These are phyloP conservation scores for Agrypnus murinus DNA, from an alignment of 2,888 invertebrate species.

Conservation along the genomic window DNA sequence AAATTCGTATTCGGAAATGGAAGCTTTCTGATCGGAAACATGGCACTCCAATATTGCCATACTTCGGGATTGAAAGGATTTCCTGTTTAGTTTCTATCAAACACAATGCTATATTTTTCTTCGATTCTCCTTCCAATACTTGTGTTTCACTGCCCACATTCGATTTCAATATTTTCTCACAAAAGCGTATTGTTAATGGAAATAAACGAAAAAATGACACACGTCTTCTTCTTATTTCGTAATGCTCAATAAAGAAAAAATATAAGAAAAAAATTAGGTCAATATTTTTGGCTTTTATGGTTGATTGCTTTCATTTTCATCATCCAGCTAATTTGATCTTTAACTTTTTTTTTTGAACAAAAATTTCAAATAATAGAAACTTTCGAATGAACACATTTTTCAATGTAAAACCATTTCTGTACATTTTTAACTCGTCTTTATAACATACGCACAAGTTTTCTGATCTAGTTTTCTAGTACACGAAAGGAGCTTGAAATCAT, in stretches of 20 bases:
- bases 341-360: too few species aligned
- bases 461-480: constrained; percentile 36
- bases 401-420: constrained; percentile 10
- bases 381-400: not conserved
- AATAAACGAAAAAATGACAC: not conserved
- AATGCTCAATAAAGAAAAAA: not conserved
- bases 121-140: constrained; percentile 9
- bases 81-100: constrained; percentile 36
- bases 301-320: too few species aligned
- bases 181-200: constrained; percentile 13
- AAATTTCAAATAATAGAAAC: too few species aligned
- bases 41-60: constrained; percentile 42
- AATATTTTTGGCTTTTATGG: not conserved
- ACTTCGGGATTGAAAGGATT: constrained; percentile 31
- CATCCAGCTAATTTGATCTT: too few species aligned
- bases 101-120: constrained; percentile 18
- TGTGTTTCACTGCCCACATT: constrained; percentile 24
- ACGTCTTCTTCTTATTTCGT: not conserved
- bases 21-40: constrained; percentile 44
- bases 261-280: not conserved
- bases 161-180: constrained; percentile 27
- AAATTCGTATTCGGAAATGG: constrained; percentile 43
- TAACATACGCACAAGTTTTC: constrained; percentile 9
- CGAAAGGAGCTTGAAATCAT: constrained; percentile 41
- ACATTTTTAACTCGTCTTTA: constrained; percentile 7